Base-by-base conservation (phyloP, 2,888 invertebrate species). In the Penaeus monodon region DNA sequence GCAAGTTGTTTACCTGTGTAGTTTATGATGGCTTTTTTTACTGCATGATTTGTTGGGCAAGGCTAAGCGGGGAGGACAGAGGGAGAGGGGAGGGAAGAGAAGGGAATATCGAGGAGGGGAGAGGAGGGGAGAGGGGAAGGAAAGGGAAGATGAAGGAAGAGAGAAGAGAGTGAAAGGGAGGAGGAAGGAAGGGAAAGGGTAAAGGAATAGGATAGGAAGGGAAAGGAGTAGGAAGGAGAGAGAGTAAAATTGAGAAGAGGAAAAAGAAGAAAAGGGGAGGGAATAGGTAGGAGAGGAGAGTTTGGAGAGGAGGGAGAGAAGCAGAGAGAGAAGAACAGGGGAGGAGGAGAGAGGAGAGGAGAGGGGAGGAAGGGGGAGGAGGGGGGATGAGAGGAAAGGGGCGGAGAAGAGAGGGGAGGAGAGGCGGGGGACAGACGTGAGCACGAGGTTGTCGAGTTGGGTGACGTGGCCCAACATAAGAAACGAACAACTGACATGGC, bases 141-240 rank as follows among this genome's bases (percentile, higher is more conserved):
- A 2, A 70, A 0, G 24, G 20, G 17, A 70, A 17, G 10, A 20
- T 12, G 10, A 14, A 14, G 2, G 14, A 14, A 2, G 57, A 17
- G 17, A 1, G 2, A 2, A 14, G 3, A 10, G 57, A 3, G 14
- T 1, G 17, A 2, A 14, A 14, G 17, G 14, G 1, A 14, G 17
- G 14, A 10, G 1, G 0, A 3, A 57, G 17, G 1, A 10, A 1
- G 17, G 3, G 14, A 57, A 1, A 10, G 3, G 14, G 1, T 14
- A 14, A 10, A 10, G 10, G 14, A 1, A 8, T 3, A 6, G 7
- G 8, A 29, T 3, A 10, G 68, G 8, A 8, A 17, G 8, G 68
- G 68, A 10, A 27, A 29, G 7, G 68, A 7, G 7, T 2, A 17
- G 17, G 68, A 17, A 17, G 68, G 68, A 68, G 68, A 17, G 17